Evolutionary conservation across 2,888 invertebrate genomes (phyloP).

Genomic region (Cetonia aurata): DNA sequence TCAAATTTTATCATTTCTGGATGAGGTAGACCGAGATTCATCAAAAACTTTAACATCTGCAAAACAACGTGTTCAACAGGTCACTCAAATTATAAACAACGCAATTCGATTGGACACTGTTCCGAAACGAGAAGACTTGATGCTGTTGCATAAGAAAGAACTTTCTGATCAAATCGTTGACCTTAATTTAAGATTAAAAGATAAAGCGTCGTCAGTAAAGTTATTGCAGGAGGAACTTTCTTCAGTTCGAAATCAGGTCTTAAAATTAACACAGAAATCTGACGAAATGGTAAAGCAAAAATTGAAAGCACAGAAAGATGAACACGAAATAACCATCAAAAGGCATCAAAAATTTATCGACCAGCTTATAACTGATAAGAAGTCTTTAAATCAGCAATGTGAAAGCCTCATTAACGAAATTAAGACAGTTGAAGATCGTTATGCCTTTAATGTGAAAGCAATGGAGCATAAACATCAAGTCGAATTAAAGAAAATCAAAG

Average conservation of each 20-base stretch:
- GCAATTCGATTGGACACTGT: constrained; percentile 61
- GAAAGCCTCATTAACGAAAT: constrained; percentile 76
- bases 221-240: constrained; percentile 73
- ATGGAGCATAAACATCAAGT: constrained; percentile 81
- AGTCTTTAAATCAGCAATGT: constrained; percentile 80
- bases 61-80: constrained; percentile 57
- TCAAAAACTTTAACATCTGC: constrained; percentile 58
- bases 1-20: constrained; percentile 75
- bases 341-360: constrained; percentile 88
- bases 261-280: constrained; percentile 63
- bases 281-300: constrained; percentile 65
- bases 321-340: constrained; percentile 80
- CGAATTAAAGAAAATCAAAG: constrained; percentile 80
- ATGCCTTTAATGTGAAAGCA: constrained; percentile 75
- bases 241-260: constrained; percentile 69
- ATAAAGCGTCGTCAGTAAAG: constrained; percentile 72
- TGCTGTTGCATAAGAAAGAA: constrained; percentile 71
- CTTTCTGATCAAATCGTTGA: constrained; percentile 74
- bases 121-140: constrained; percentile 69
- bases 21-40: constrained; percentile 71
- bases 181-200: constrained; percentile 72
- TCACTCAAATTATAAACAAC: constrained; percentile 56
- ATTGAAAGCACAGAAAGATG: constrained; percentile 74
- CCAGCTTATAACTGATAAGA: constrained; percentile 84
- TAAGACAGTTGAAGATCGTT: constrained; percentile 75